Evolutionary conservation across 2,113 vertebrate genomes (phyloP), one percentile per base, ranked within the genome.

Genomic region (Pseudorectes ferrugineus): DNA sequence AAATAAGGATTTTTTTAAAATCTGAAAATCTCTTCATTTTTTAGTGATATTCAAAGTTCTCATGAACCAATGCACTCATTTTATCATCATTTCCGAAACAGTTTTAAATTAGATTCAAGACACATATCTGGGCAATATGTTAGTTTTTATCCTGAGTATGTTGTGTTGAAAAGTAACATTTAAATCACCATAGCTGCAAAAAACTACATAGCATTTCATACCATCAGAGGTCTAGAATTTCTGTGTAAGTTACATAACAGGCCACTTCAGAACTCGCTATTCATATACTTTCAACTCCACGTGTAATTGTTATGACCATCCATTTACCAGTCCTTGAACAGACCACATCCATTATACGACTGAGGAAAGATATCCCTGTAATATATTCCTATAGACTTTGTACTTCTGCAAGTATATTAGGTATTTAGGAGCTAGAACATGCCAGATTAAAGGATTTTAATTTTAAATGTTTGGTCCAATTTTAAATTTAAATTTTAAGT

Each of bases 81-180:
- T 90, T 49, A 21, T 45, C 18, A 5, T 4, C 2, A 12, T 11
- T 88, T 76, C 22, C 14, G 24, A 45, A 66, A 71, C 49, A 14
- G 2, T 19, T 51, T 55, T 43, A 40, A 70, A 42, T 81, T 52
- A 54, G 8, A 7, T 85, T n/a, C 19, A 52, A 58, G 11, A 33
- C 13, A 76, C 4, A 3, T 45, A 40, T 29, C 9, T 58, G 12
- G n/a, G 19, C 38, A 68, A 29, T 33, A 19, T 5, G 2, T 48
- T 40, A 13, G 13, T 29, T 63, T 51, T 85, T 54, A 8, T 59
- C 45, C 36, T 49, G 18, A 55, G 11, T 13, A 40, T 0, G 0
- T 12, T 29, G 9, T 5, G 19, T 15, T 63, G 28, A 58, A 73
- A 77, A 52, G 4, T 15, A 31, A 19, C 17, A 52, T 48, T 63